These are phyloP conservation scores for Coregonus ussuriensis DNA, from an alignment of 2,797 vertebrate species.

Conservation along the genomic window DNA sequence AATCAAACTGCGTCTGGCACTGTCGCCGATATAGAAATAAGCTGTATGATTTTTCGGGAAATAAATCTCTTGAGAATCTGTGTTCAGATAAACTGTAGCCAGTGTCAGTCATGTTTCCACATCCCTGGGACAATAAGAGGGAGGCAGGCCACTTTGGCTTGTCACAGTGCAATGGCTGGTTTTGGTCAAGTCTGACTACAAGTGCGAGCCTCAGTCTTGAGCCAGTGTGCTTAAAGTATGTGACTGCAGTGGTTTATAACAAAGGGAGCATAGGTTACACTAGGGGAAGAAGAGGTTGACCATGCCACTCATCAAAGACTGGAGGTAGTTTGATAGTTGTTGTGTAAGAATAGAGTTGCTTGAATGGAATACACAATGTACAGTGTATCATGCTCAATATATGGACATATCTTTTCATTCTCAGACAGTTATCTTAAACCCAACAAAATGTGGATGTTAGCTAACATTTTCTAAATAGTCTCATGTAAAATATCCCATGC, in stretches of 20 bases:
- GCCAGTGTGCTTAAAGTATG: background rate
- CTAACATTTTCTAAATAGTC: constrained; percentile 3
- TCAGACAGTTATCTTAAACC: background rate
- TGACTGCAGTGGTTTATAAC: background rate
- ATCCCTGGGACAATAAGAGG: background rate
- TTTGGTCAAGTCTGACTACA: background rate
- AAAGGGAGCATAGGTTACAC: background rate
- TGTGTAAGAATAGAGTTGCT: background rate
- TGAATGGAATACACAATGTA: background rate
- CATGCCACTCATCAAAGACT: background rate
- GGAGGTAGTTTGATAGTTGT: background rate
- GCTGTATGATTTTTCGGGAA: constrained; percentile 60
- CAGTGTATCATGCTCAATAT: no score
- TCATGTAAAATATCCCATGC: constrained; percentile 16
- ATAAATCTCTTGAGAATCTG: constrained; percentile 60
- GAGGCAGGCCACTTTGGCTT: background rate
- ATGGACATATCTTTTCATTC: background rate
- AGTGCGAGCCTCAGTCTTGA: background rate
- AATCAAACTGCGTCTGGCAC: constrained; percentile 79
- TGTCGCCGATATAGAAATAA: constrained; percentile 67
- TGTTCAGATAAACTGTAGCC: constrained; percentile 55
- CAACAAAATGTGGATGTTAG: background rate
- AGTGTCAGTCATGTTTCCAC: constrained; percentile 46
- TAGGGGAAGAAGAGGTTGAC: background rate
- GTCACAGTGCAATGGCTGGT: background rate